Conservation (phyloP, 1,140 invertebrate genomes). For the Coptotermes formosanus region DNA sequence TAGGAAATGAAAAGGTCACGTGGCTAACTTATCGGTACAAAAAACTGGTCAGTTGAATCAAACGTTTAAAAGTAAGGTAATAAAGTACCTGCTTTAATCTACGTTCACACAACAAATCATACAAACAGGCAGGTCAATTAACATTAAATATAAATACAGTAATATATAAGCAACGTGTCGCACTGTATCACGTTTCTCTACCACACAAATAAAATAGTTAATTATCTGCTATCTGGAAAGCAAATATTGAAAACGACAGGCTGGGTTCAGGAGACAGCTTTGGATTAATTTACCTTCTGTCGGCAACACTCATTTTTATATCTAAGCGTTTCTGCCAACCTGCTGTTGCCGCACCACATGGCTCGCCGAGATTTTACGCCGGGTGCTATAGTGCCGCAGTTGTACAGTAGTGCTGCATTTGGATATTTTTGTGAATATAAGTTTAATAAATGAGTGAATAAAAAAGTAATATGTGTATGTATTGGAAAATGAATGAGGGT, state of each 20-base stretch:
- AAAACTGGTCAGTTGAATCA: background rate
- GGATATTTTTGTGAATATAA: too few species aligned
- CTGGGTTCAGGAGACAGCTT: background rate
- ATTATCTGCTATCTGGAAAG: background rate
- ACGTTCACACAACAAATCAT: background rate
- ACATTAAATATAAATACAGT: background rate
- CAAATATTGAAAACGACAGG: background rate
- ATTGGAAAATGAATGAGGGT: too few species aligned
- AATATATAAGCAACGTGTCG: background rate
- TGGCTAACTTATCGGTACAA: background rate
- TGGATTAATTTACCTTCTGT: background rate
- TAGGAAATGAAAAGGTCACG: background rate
- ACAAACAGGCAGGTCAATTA: background rate
- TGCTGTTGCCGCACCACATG: background rate
- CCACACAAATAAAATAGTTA: background rate
- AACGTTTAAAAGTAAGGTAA: background rate
- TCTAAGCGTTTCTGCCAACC: background rate
- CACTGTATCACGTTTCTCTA: background rate
- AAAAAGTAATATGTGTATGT: too few species aligned
- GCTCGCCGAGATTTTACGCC: background rate
- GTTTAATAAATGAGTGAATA: too few species aligned
- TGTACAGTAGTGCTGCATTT: too few species aligned
- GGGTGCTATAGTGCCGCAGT: too few species aligned
- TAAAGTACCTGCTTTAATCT: background rate
- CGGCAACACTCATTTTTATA: background rate